A percentile compares a stretch with the other conserved stretches of the same genome.
phyloP scores from a whole-genome alignment of 2,888 invertebrate genomes.

The Conops quadrifasciatus region DNA sequence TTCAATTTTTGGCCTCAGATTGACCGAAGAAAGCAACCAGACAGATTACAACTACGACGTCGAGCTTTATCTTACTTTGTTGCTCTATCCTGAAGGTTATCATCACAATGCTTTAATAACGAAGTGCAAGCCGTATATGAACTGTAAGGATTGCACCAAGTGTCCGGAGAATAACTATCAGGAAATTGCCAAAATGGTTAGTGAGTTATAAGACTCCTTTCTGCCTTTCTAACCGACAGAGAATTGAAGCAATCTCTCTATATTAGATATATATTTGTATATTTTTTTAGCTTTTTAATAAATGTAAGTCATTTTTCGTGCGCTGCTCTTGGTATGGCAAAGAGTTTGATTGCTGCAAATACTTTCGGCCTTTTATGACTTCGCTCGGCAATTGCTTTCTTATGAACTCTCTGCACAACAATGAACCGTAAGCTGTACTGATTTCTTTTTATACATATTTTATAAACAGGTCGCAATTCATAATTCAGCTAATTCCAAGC shows the following conservation, averaged over 20 bases:
- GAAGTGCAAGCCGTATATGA: slow-evolving; percentile 48
- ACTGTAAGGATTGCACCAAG: slow-evolving; percentile 51
- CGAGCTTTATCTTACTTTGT: slow-evolving; percentile 56
- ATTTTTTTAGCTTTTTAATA: slow-evolving; percentile 53
- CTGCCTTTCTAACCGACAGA: neutral
- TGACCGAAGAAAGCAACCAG: slow-evolving; percentile 30
- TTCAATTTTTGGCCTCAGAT: neutral
- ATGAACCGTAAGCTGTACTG: slow-evolving; percentile 58
- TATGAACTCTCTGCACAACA: slow-evolving; percentile 71
- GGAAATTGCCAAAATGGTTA: slow-evolving; percentile 49
- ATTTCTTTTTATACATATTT: neutral
- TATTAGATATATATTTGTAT: too few species aligned
- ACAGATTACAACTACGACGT: slow-evolving; percentile 55
- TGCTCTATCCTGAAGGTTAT: slow-evolving; percentile 58
- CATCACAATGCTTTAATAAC: slow-evolving; percentile 44
- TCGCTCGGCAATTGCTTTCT: slow-evolving; percentile 71
- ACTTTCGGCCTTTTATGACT: slow-evolving; percentile 70
- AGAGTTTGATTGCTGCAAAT: slow-evolving; percentile 71
- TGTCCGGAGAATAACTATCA: slow-evolving; percentile 57
- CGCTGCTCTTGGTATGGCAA: slow-evolving; percentile 69
- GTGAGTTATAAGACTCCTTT: neutral
- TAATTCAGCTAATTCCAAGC: too few species aligned
- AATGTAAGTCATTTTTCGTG: slow-evolving; percentile 67
- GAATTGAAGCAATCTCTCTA: neutral
- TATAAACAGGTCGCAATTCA: too few species aligned